A percentile compares a stretch with the other conserved stretches of the same genome.
These are phyloP conservation scores for Hydractinia echinata DNA, from an alignment of 30 jellyfish, hydroid and myxozoan species.

Conservation along the genomic window DNA sequence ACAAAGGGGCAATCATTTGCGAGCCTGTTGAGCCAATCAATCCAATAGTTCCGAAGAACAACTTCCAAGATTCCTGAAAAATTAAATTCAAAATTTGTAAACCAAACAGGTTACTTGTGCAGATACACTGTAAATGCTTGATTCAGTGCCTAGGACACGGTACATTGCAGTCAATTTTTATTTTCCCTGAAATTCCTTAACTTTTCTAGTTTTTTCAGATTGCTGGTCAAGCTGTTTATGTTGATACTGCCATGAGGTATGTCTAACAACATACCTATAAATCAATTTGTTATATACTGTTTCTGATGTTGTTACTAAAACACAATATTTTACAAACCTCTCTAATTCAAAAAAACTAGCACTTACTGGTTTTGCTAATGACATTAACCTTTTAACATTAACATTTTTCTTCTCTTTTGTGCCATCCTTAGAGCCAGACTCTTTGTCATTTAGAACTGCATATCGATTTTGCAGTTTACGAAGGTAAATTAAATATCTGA, in stretches of 20 bases:
- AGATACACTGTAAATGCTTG: not conserved
- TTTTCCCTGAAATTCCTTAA: not conserved
- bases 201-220: not conserved
- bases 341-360: not conserved
- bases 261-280: not conserved
- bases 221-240: too few relatives aligned
- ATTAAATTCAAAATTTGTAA: not conserved
- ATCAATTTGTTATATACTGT: not conserved
- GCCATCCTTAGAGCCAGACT: constrained; percentile 9
- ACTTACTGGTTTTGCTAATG: constrained; percentile 82
- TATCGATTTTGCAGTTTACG: constrained; percentile 29
- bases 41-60: constrained; percentile 63
- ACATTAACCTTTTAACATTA: constrained; percentile 47
- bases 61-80: constrained; percentile 56
- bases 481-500: constrained; percentile 30
- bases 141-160: not conserved
- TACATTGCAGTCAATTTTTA: not conserved
- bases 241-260: not conserved
- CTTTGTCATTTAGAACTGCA: constrained; percentile 17
- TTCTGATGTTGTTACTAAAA: not conserved
- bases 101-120: not conserved
- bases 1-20: constrained; percentile 80
- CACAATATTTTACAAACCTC: too few relatives aligned
- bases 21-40: constrained; percentile 73
- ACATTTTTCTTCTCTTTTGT: constrained; percentile 42